Evolutionary conservation across 2,113 vertebrate genomes (phyloP).

Genomic region (Labeo catla): DNA sequence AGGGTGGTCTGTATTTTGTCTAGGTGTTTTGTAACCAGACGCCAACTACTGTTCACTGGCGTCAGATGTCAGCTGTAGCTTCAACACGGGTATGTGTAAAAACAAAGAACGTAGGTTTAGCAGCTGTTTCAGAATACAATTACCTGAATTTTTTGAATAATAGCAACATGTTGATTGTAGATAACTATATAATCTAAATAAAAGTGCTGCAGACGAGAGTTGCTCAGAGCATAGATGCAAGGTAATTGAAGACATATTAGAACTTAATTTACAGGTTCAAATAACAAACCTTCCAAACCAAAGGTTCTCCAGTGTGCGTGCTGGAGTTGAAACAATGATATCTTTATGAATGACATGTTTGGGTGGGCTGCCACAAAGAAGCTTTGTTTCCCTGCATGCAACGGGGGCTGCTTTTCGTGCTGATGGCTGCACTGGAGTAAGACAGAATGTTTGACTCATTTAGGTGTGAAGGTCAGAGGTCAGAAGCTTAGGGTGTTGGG

Average conservation of each 20-base stretch:
- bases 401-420: slow-evolving; percentile 40
- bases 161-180: background rate
- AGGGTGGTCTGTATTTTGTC: slow-evolving; percentile 3
- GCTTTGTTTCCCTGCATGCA: slow-evolving; percentile 51
- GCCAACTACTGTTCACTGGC: background rate
- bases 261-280: background rate
- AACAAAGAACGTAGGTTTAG: background rate
- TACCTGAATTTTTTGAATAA: background rate
- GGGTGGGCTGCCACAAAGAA: slow-evolving; percentile 51
- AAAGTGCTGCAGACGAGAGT: background rate
- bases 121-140: background rate
- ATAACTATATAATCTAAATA: background rate
- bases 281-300: slow-evolving; percentile 1
- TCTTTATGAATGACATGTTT: slow-evolving; percentile 45
- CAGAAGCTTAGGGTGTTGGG: slow-evolving; percentile 47
- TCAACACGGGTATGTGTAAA: background rate
- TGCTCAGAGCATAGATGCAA: background rate
- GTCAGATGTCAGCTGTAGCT: background rate
- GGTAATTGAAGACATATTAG: slow-evolving; percentile 1
- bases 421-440: slow-evolving; percentile 26
- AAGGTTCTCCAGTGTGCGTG: slow-evolving; percentile 5
- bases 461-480: slow-evolving; percentile 56
- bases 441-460: slow-evolving; percentile 52
- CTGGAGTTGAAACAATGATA: slow-evolving; percentile 42
- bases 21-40: background rate